Evolutionary conservation across 2,113 vertebrate genomes (phyloP).

Genomic region (Syrmaticus mikado): DNA sequence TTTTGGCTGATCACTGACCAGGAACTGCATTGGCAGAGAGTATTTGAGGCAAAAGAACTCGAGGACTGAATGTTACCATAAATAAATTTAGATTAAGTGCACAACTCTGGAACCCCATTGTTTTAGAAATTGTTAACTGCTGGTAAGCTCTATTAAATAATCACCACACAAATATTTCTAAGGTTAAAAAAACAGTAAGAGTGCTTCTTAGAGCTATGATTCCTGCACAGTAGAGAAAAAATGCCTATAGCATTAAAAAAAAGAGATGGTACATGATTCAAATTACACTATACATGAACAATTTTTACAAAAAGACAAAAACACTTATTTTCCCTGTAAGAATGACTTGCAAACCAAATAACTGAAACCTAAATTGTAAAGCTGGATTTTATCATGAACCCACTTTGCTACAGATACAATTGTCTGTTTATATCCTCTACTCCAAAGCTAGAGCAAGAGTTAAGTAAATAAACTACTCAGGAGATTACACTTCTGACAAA

Average conservation of each 20-base stretch:
- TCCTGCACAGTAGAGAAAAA: background rate
- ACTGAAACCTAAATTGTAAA: background rate
- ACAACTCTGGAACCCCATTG: slow-evolving; percentile 22
- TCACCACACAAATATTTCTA: slow-evolving; percentile 44
- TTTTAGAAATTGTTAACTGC: slow-evolving; percentile 70
- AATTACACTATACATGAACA: background rate
- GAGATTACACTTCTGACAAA: background rate
- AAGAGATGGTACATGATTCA: background rate
- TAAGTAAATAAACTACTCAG: background rate
- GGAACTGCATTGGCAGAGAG: slow-evolving; percentile 37
- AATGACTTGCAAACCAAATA: background rate
- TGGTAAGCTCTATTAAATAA: slow-evolving; percentile 74
- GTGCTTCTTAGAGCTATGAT: slow-evolving; percentile 21
- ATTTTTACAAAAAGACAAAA: background rate
- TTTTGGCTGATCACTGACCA: slow-evolving; percentile 1
- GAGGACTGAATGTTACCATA: slow-evolving; percentile 48
- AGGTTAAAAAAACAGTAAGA: slow-evolving; percentile 41
- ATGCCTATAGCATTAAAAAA: background rate
- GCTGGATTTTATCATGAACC: background rate
- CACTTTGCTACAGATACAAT: background rate
- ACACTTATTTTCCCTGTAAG: background rate
- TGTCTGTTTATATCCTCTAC: background rate
- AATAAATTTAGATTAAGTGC: slow-evolving; percentile 71
- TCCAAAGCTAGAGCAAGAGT: background rate
- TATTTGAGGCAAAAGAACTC: slow-evolving; percentile 63